Evolutionary conservation across 1,140 invertebrate genomes (phyloP), one percentile per base, ranked within the genome.

Genomic region (Dinoponera quadriceps): DNA sequence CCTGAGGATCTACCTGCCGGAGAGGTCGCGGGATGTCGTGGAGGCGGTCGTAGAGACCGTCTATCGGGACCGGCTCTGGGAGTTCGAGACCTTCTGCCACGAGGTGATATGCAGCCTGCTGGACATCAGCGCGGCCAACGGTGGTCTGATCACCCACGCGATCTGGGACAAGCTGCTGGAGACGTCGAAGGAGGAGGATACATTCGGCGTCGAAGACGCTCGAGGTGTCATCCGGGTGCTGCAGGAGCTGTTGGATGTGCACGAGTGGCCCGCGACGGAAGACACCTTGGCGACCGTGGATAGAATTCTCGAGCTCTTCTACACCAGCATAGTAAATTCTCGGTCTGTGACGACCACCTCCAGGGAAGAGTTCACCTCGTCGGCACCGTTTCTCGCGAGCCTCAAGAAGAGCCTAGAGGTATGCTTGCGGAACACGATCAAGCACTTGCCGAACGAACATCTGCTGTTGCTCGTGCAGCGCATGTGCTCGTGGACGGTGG

Each of bases 291-390:
- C 83, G 2, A 87, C 94, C 5, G 74, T 95, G 0, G 90, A 93
- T 38, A 94, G 92, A 65, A 88, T 95, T 29, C 85, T 96, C 27
- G 85, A 91, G 29, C 91, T 95, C 27, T 95, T 95, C 77, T 90
- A 94, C 25, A 85, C 89, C 3, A 94, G 94, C 78, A 92, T 95
- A 68, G 85, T 80, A 14, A 92, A 90, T 20, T 83, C 85, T 16
- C 65, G 18, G 22, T 29, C 54, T 2, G 25, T 9, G 0, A 85
- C 86, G 11, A 66, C 84, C 4, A 80, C 91, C 63, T 33, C 38
- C 38, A n/a, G 27, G 1, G 4, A 25, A 60, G n/a, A n/a, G 27
- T 3, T 22, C 38, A 22, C 13, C 3, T 25, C 78, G 54, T 25
- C 71, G 18, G 27, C 82, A 16, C 55, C 72, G 3, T 69, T 80